Evolutionary conservation across 2,888 invertebrate species (phyloP).

Genomic region (Tholera decimalis): DNA sequence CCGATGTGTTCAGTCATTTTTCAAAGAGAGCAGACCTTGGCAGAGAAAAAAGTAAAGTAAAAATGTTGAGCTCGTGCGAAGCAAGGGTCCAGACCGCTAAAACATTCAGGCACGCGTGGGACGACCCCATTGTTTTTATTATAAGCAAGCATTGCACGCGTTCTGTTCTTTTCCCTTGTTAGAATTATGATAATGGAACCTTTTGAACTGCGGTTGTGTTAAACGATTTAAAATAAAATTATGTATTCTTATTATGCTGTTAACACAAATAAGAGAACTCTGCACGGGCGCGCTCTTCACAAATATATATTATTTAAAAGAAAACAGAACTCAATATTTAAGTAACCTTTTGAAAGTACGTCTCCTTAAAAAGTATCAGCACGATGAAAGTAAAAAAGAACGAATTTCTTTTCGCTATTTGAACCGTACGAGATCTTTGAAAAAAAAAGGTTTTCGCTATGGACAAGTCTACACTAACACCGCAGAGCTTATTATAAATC

Average conservation of each 20-base stretch:
- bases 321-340: conserved; percentile 35
- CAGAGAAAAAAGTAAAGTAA: conserved; percentile 66
- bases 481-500: conserved; percentile 40
- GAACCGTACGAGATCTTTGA: not conserved
- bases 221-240: conserved; percentile 70
- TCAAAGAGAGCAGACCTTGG: conserved; percentile 62
- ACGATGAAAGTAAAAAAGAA: conserved; percentile 18
- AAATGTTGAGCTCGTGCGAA: conserved; percentile 71
- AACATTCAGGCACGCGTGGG: conserved; percentile 80
- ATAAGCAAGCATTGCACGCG: conserved; percentile 79
- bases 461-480: conserved; percentile 4
- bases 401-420: conserved; percentile 1
- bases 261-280: conserved; percentile 37
- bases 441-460: not conserved
- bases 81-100: conserved; percentile 74
- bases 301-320: conserved; percentile 32
- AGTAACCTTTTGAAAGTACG: conserved; percentile 24
- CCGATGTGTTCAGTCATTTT: conserved; percentile 64
- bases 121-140: conserved; percentile 83
- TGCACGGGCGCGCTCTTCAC: conserved; percentile 13
- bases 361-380: conserved; percentile 18
- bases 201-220: conserved; percentile 72
- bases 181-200: conserved; percentile 82
- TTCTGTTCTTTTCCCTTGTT: conserved; percentile 79
- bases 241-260: conserved; percentile 37